Conservation (phyloP, 2,113 vertebrate species). For the Ammodramus savannarum region DNA sequence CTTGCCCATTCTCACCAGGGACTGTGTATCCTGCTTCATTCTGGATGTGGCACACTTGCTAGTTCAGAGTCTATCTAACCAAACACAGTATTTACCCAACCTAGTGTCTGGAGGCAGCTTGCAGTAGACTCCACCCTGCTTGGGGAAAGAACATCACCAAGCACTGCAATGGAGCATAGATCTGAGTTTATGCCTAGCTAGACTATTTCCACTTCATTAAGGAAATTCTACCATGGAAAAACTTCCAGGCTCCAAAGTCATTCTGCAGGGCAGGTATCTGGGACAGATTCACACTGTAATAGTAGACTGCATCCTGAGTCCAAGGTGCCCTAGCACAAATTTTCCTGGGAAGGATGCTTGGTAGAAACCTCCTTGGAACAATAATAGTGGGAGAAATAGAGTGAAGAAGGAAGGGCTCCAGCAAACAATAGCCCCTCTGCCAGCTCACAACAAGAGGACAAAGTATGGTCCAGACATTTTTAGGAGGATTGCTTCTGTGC, state of each 20-base stretch:
- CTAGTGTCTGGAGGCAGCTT: not conserved
- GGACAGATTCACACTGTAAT: not conserved
- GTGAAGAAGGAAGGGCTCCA: not conserved
- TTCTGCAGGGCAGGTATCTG: not conserved
- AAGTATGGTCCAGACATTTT: accelerated
- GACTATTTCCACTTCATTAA: not conserved
- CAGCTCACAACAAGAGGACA: not conserved
- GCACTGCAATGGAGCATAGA: not conserved
- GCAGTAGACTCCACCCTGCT: not conserved
- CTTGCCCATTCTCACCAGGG: not conserved
- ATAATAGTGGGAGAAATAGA: not conserved
- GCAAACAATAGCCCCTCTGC: not conserved
- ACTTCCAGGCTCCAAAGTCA: not conserved
- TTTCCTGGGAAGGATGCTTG: not conserved
- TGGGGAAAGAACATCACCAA: not conserved
- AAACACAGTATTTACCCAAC: not conserved
- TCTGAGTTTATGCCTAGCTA: not conserved
- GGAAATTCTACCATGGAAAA: not conserved
- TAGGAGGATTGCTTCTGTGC: not conserved
- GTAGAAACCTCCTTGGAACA: not conserved
- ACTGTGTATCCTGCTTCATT: not conserved
- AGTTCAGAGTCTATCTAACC: not conserved
- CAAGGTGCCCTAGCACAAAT: not conserved
- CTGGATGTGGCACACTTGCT: not conserved
- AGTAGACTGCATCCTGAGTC: not conserved